A percentile compares a stretch with the other conserved stretches of the same genome.
Conservation (phyloP, 1,140 invertebrate genomes). For the Carcinoscorpius rotundicauda region DNA sequence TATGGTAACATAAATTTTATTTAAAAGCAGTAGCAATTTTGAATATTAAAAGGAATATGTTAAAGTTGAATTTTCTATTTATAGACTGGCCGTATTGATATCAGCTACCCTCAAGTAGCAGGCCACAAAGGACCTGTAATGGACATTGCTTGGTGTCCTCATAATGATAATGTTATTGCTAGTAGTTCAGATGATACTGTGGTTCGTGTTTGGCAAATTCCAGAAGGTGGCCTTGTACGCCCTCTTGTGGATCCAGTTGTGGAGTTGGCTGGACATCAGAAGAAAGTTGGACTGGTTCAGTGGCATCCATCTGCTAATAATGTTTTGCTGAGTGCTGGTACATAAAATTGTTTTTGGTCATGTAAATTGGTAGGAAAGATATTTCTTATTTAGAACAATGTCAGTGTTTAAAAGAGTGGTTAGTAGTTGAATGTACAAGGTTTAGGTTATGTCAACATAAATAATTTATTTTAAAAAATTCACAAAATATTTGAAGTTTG, state of each 20-base stretch:
- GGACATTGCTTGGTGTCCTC: conserved; percentile 97
- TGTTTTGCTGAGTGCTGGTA: conserved; percentile 81
- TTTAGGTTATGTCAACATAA: too few relatives aligned
- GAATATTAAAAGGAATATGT: too few relatives aligned
- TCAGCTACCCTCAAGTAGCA: conserved; percentile 87
- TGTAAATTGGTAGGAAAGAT: too few relatives aligned
- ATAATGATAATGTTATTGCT: conserved; percentile 98
- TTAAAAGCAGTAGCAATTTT: too few relatives aligned
- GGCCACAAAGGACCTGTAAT: conserved; percentile 97
- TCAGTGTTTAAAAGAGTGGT: too few relatives aligned
- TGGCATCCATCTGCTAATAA: conserved; percentile 98
- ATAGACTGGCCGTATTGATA: conserved; percentile 88
- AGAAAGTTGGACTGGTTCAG: conserved; percentile 80
- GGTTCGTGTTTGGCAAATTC: conserved; percentile 97
- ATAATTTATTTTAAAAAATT: too few relatives aligned
- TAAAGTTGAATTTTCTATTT: conserved; percentile 25
- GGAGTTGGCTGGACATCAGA: conserved; percentile 84
- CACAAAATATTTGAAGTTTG: too few relatives aligned
- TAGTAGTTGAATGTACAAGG: too few relatives aligned
- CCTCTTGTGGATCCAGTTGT: conserved; percentile 89
- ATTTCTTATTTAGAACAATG: too few relatives aligned
- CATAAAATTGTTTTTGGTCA: conserved; percentile 2
- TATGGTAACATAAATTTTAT: too few relatives aligned
- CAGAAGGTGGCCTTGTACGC: conserved; percentile 62
- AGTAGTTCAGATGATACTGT: conserved; percentile 96